These are phyloP conservation scores for Drosophila flavopinicola DNA, from an alignment of 2,888 invertebrate genomes.

Conservation along the genomic window DNA sequence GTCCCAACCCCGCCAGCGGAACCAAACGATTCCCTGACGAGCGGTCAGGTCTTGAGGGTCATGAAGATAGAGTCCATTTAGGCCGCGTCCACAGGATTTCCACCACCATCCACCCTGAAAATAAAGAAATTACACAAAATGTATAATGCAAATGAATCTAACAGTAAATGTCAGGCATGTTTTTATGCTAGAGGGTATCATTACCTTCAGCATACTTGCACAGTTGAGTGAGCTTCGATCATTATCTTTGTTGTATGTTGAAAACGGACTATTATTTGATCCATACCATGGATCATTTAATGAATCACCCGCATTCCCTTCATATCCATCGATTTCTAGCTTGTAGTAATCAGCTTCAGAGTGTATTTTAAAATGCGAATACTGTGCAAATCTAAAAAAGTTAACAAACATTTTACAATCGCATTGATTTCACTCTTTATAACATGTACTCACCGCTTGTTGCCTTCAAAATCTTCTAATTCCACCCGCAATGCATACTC, in stretches of 20 bases:
- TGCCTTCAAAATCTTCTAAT: conserved; percentile 96
- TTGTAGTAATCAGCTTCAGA: conserved; percentile 96
- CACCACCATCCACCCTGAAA: conserved; percentile 95
- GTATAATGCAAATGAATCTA: no score
- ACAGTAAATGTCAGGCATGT: no score
- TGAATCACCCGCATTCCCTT: conserved; percentile 95
- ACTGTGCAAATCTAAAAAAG: conserved; percentile 92
- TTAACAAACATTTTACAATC: conserved; percentile 10
- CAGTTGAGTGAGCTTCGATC: conserved; percentile 95
- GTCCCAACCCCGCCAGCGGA: conserved; percentile 98
- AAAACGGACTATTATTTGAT: conserved; percentile 96
- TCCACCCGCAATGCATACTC: conserved; percentile 94
- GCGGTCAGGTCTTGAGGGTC: conserved; percentile 96
- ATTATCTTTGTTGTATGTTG: conserved; percentile 96
- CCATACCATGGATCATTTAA: conserved; percentile 97
- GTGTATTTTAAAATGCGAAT: conserved; percentile 96
- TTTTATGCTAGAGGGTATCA: no score
- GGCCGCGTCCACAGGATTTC: conserved; percentile 95
- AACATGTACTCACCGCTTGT: conserved; percentile 91
- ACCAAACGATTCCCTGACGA: conserved; percentile 97
- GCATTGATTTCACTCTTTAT: no score
- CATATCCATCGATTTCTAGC: conserved; percentile 95
- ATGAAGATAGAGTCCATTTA: conserved; percentile 94
- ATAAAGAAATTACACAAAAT: neutral
- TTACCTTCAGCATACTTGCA: conserved; percentile 93